Base-by-base conservation (phyloP, 1,140 invertebrate species). In the Drosophila nebulosa region DNA sequence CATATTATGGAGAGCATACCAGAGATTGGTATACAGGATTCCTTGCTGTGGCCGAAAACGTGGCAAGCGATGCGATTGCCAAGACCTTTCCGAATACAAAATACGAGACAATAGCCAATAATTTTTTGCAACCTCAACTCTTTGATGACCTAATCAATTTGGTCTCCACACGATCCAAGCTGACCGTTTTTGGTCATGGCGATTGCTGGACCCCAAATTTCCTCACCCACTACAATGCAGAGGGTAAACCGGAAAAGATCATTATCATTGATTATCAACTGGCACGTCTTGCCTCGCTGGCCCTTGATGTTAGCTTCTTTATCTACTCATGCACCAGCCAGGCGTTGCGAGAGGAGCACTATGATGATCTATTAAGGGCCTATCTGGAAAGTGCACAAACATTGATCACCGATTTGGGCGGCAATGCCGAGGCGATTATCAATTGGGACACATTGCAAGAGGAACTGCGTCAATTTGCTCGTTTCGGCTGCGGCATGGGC, bases 171-270 rank as follows among this genome's bases (percentile, higher is more conserved):
- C 74, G 78, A 60, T 85, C 79, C 56, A 81, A 90, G 55, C 30
- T 91, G 32, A 93, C 92, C 27, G 94, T 95, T 0, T 92, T 96
- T 21, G 93, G 93, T 6, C 95, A 96, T 63, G 95, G 95, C 0
- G 95, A 96, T 88, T 94, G 93, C 27, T 96, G 95, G 95, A 93
- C 93, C 0, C 95, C 95, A 35, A 96, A 96, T 84, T 96, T 96
- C 78, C 79, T 96, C 2, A 93, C 93, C 9, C 92, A 93, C 61
- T 93, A 93, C 62, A 71, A 89, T 3, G 72, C 92, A 5, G 75
- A 79, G 9, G 78, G 76, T 2, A 63, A 76, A 6, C 92, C 93
- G 1, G 75, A 93, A 53, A 92, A 93, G 42, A 92, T 94, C 1
- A 93, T 93, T 69, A 92, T 96, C 39, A 94, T 96, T 36, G 95